Conservation (phyloP, 2,888 invertebrate genomes). For the Scaptomyza flava region DNA sequence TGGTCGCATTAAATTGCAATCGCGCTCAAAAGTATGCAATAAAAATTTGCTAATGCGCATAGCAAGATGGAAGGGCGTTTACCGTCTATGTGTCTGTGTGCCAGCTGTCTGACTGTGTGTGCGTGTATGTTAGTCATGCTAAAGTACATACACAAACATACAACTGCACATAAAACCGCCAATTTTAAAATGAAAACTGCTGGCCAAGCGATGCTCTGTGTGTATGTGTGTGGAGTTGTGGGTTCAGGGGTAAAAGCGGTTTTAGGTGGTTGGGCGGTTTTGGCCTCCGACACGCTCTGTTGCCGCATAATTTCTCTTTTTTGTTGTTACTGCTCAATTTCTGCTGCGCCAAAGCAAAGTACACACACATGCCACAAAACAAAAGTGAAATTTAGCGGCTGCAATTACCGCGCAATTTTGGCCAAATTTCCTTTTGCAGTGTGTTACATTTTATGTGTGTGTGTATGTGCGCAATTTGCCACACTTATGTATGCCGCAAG, state of each 20-base stretch:
- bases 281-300: constrained; percentile 45
- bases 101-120: constrained; percentile 12
- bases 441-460: constrained; percentile 20
- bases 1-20: constrained; percentile 80
- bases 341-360: constrained; percentile 36
- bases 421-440: constrained; percentile 68
- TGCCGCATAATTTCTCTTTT: constrained; percentile 68
- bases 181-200: constrained; percentile 80
- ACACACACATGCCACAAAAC: constrained; percentile 41
- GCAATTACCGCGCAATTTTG: constrained; percentile 78
- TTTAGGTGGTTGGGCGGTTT: constrained; percentile 1
- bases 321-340: constrained; percentile 76
- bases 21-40: constrained; percentile 78
- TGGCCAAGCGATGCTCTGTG: constrained; percentile 47
- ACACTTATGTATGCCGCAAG: constrained; percentile 63
- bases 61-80: constrained; percentile 34
- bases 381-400: constrained; percentile 80
- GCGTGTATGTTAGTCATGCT: constrained; percentile 40
- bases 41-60: constrained; percentile 79
- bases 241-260: neutral
- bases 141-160: constrained; percentile 20
- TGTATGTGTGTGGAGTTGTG: neutral
- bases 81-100: neutral
- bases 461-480: constrained; percentile 67
- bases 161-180: constrained; percentile 79